phyloP scores from a whole-genome alignment of 2,113 vertebrate genomes.

The Cyanoramphus novaezelandiae region DNA sequence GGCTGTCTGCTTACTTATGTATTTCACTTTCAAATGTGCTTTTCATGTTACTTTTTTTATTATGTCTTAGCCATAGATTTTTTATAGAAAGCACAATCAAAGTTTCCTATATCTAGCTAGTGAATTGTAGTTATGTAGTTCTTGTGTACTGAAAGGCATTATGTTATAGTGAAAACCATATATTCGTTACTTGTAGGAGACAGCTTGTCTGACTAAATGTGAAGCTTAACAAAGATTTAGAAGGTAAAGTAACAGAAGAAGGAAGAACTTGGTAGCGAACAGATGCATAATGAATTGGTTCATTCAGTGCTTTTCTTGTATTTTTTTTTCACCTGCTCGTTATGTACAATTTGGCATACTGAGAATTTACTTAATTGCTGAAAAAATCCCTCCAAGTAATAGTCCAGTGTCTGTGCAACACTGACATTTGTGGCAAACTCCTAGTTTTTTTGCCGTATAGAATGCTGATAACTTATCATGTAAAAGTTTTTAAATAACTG shows the following conservation, averaged over 20 bases:
- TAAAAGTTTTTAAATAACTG: background rate
- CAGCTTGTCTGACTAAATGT: conserved; percentile 24
- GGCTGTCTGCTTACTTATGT: background rate
- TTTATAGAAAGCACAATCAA: background rate
- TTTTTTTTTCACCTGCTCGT: background rate
- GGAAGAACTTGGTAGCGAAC: background rate
- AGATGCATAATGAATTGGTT: conserved; percentile 3
- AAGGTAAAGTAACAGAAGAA: conserved; percentile 9
- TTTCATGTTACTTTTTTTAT: background rate
- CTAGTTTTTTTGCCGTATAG: background rate
- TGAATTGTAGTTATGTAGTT: background rate
- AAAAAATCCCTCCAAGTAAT: background rate
- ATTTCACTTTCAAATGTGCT: background rate
- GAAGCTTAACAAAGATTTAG: conserved; percentile 6
- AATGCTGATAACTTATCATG: background rate
- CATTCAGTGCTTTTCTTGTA: background rate
- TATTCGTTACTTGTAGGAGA: background rate
- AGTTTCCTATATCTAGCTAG: background rate
- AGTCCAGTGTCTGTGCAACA: background rate
- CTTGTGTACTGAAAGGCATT: background rate
- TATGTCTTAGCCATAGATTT: background rate
- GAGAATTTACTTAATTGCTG: background rate
- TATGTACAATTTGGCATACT: background rate
- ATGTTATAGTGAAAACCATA: background rate
- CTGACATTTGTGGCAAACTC: background rate